Evolutionary conservation across 2,888 invertebrate species (phyloP).

Genomic region (Athetis lepigone): DNA sequence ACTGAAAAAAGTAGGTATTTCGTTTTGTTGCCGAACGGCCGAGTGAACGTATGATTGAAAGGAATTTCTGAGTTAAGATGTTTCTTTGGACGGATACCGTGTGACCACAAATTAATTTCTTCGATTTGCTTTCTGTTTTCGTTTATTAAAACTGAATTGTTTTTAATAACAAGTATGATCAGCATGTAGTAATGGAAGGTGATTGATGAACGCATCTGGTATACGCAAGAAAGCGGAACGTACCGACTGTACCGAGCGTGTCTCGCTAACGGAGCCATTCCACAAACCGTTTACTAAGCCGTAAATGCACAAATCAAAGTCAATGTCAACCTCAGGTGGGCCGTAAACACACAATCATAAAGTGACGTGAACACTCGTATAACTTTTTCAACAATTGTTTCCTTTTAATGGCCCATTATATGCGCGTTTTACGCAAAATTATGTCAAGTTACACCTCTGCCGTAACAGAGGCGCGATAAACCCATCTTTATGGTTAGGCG

Average conservation of each 20-base stretch:
- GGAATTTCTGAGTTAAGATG: slow-evolving; percentile 58
- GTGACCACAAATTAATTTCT: slow-evolving; percentile 52
- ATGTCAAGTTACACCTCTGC: slow-evolving; percentile 90
- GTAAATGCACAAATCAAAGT: slow-evolving; percentile 90
- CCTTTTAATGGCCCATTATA: slow-evolving; percentile 90
- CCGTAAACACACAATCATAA: slow-evolving; percentile 90
- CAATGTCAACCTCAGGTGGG: slow-evolving; percentile 89
- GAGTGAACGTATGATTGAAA: slow-evolving; percentile 61
- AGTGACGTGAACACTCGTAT: slow-evolving; percentile 89
- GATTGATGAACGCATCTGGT: slow-evolving; percentile 35
- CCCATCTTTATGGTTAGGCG: slow-evolving; percentile 88
- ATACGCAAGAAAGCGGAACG: slow-evolving; percentile 61
- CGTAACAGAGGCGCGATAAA: slow-evolving; percentile 88
- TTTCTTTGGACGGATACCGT: slow-evolving; percentile 49
- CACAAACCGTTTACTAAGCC: slow-evolving; percentile 82
- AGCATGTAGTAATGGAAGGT: slow-evolving; percentile 9
- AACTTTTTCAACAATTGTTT: slow-evolving; percentile 91
- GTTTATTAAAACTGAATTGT: slow-evolving; percentile 35
- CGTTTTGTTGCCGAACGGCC: slow-evolving; percentile 33
- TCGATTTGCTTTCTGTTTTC: slow-evolving; percentile 36
- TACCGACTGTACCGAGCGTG: slow-evolving; percentile 44
- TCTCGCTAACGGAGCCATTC: slow-evolving; percentile 73
- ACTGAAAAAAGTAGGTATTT: slow-evolving; percentile 35
- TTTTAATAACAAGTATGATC: slow-evolving; percentile 26
- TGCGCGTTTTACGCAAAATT: slow-evolving; percentile 90